Evolutionary conservation across 2,797 vertebrate species (phyloP), one percentile per base, ranked within the genome.

Genomic region (Sebastes vulpes): DNA sequence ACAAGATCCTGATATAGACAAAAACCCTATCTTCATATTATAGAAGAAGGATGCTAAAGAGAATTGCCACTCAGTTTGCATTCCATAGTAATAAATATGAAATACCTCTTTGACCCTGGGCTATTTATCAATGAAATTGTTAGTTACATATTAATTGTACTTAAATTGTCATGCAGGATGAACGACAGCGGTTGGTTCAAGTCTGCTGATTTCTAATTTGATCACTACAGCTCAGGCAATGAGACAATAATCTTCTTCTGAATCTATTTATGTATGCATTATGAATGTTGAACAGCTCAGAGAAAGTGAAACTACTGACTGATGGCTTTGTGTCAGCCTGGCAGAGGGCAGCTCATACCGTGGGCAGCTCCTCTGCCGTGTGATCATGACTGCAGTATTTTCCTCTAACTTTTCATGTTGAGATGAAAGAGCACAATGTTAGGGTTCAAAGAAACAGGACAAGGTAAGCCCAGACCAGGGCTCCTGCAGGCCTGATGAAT

Each of bases 391-490:
- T 20, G 28, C 48, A 57, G 20, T 25, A 52, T 38, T 57, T 68
- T 52, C 18, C 25, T n/a, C 42, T 60, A 60, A 72, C 31, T 69
- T 31, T 64, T 66, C 35, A 59, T 74, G 60, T 54, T 42, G 53
- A 75, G 74, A 81, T 60, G 32, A 87, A 87, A 73, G 68, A 79
- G 57, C 61, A 60, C 50, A 69, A 77, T 53, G 50, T 66, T 46
- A 32, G 42, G 72, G 73, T 87, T 91, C 73, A 86, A 87, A 87
- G 31, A 57, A 69, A 65, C 35, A 23, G 21, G 31, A 72, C 53
- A 77, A 64, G 73, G 72, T 69, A 86, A 68, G 72, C 73, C n/a
- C 66, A 59, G 60, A 70, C 71, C 52, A 74, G 65, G 65, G 70
- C 56, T 73, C 26, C 57, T 73, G 21, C 5, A 29, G 32, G 56